These are phyloP conservation scores for Syrmaticus mikado DNA, from an alignment of 2,113 vertebrate genomes.

Conservation along the genomic window DNA sequence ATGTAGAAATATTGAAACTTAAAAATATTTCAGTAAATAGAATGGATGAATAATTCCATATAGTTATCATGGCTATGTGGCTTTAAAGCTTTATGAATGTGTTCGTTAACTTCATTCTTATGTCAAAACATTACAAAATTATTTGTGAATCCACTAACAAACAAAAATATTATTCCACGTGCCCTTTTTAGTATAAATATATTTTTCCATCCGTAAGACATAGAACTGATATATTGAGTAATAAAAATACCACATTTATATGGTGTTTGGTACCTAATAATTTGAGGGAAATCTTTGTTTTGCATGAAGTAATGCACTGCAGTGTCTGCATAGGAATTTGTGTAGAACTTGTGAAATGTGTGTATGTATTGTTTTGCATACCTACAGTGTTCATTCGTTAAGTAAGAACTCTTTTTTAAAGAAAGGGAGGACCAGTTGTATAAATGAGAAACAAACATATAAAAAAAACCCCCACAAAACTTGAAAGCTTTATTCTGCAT, in stretches of 20 bases:
- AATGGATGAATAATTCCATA: not conserved
- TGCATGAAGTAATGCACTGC: not conserved
- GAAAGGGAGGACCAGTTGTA: not conserved
- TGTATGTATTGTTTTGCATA: not conserved
- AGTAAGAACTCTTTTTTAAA: not conserved
- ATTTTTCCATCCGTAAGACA: not conserved
- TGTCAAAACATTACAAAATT: not conserved
- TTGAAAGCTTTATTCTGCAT: not conserved
- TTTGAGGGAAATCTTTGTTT: not conserved
- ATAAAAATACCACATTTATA: not conserved
- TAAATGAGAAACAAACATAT: not conserved
- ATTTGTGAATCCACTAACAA: not conserved
- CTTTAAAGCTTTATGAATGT: not conserved
- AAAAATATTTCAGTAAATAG: not conserved
- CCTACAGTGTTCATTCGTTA: not conserved
- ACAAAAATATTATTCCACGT: not conserved
- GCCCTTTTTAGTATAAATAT: not conserved
- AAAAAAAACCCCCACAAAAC: not conserved
- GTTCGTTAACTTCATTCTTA: not conserved
- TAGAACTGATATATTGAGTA: not conserved
- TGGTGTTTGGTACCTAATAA: not conserved
- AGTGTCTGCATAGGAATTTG: not conserved
- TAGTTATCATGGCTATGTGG: not conserved
- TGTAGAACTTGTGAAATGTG: not conserved
- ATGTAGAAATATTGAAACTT: not conserved